A percentile compares a stretch with the other conserved stretches of the same genome.
Evolutionary conservation across 2,888 invertebrate genomes (phyloP).

Genomic region (Pyralis farinalis): DNA sequence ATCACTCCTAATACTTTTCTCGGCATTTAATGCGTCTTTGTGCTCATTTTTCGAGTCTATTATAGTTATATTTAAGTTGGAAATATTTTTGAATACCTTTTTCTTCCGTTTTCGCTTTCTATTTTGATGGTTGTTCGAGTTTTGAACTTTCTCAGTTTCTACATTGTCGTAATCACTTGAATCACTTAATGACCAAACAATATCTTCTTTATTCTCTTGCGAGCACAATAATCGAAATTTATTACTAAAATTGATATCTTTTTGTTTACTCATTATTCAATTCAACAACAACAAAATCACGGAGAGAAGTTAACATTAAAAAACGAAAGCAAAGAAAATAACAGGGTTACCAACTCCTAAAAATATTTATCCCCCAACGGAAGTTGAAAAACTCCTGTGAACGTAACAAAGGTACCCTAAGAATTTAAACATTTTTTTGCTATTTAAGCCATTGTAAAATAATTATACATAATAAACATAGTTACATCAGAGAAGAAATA

Average conservation of each 20-base stretch:
- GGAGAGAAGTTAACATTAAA: too few species aligned
- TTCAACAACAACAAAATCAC: too few species aligned
- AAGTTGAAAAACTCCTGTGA: too few species aligned
- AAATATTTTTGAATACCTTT: conserved; percentile 39
- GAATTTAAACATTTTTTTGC: too few species aligned
- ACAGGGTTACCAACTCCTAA: too few species aligned
- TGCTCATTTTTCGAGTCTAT: conserved; percentile 11
- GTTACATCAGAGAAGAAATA: too few species aligned
- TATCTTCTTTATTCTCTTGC: conserved; percentile 55
- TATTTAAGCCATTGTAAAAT: too few species aligned
- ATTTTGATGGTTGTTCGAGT: conserved; percentile 21
- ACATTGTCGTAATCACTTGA: conserved; percentile 57
- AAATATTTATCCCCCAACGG: too few species aligned
- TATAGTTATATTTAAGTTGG: conserved; percentile 45
- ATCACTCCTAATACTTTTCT: conserved; percentile 1
- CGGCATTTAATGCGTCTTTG: background rate
- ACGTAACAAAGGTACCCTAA: too few species aligned
- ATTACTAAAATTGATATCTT: conserved; percentile 44
- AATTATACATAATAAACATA: too few species aligned
- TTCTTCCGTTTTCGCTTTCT: conserved; percentile 56
- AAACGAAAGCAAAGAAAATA: too few species aligned
- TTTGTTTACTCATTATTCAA: conserved; percentile 46
- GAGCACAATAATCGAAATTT: conserved; percentile 57
- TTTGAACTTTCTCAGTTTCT: conserved; percentile 20
- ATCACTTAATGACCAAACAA: conserved; percentile 61